These are phyloP conservation scores for Plecotus auritus DNA, from an alignment of 2,113 vertebrate species.

Conservation along the genomic window DNA sequence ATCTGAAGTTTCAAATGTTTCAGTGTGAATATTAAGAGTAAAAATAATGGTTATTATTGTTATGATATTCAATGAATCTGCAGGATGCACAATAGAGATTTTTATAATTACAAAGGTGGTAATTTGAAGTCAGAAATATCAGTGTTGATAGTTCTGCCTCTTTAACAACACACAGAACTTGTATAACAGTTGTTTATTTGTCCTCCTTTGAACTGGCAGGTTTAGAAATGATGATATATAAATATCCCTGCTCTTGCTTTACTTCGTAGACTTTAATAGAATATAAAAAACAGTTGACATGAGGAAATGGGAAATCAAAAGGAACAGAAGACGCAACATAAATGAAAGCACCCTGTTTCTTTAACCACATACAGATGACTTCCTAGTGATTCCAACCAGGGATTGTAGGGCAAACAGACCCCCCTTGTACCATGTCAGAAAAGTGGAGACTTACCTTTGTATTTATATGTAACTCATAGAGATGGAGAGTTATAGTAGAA, in stretches of 20 bases:
- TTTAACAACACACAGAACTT: neutral
- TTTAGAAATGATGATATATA: slow-evolving; percentile 22
- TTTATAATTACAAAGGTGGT: neutral
- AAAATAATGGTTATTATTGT: slow-evolving; percentile 9
- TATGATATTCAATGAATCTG: neutral
- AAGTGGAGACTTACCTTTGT: neutral
- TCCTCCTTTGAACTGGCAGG: slow-evolving; percentile 29
- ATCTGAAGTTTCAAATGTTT: slow-evolving; percentile 10
- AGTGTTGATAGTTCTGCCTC: neutral
- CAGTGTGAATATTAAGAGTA: neutral
- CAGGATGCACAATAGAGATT: neutral
- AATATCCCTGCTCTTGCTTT: slow-evolving; percentile 27
- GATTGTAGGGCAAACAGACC: neutral
- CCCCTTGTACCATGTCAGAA: neutral
- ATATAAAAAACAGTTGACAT: neutral
- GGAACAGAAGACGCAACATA: neutral
- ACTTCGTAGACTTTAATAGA: slow-evolving; percentile 25
- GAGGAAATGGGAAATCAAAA: neutral
- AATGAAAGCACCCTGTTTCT: neutral
- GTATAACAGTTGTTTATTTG: neutral
- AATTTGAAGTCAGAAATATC: neutral
- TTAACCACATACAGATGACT: neutral
- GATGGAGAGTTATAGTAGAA: neutral
- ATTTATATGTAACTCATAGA: neutral
- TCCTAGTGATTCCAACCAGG: neutral